phyloP scores from a whole-genome alignment of 1,140 invertebrate genomes.

The Ladona fulva region DNA sequence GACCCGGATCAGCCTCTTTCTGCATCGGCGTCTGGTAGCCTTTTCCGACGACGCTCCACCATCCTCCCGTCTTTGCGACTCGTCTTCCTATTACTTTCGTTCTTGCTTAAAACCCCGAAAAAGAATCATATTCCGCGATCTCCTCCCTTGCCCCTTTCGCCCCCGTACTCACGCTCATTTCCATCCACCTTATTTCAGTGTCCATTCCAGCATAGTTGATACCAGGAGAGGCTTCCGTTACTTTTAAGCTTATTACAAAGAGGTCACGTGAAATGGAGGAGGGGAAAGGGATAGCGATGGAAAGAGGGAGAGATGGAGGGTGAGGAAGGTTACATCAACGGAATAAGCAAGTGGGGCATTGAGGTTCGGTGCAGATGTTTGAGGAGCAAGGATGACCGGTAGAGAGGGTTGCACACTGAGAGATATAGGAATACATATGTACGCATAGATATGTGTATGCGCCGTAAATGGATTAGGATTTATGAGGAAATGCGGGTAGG shows the following conservation, averaged over 20 bases:
- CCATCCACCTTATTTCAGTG: background rate
- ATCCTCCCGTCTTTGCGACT: no score
- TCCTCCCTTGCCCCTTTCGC: background rate
- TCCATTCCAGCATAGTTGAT: background rate
- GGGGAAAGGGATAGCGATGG: background rate
- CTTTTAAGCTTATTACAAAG: background rate
- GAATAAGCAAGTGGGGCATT: no score
- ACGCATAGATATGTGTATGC: no score
- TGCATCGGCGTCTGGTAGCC: background rate
- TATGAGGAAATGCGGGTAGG: no score
- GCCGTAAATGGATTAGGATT: no score
- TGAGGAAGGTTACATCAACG: no score
- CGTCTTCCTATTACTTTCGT: background rate
- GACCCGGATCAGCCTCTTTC: background rate
- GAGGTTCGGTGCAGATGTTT: no score
- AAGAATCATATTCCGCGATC: background rate
- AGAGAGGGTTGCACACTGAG: no score
- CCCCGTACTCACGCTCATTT: background rate
- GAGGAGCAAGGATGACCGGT: no score
- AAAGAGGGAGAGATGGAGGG: background rate
- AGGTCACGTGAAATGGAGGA: background rate
- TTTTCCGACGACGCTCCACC: background rate
- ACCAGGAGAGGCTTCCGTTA: background rate
- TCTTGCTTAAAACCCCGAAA: background rate
- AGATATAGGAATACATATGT: no score